These are phyloP conservation scores for Rhadina sibilatrix DNA, from an alignment of 2,113 vertebrate genomes.

Conservation along the genomic window DNA sequence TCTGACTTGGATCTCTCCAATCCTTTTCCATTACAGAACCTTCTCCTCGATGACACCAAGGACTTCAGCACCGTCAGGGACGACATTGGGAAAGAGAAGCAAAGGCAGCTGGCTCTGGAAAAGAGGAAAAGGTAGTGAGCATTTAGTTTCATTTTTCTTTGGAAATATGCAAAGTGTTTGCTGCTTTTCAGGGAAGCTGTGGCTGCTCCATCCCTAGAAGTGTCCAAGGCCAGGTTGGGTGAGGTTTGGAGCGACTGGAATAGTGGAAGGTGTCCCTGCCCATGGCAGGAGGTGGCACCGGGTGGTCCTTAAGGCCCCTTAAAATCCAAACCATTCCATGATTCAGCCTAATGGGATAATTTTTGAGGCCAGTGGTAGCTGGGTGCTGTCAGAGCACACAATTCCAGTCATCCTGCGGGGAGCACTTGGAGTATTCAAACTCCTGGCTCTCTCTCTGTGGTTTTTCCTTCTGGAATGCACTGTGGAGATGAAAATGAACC, in stretches of 20 bases:
- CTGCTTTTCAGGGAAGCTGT: neutral
- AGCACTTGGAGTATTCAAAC: neutral
- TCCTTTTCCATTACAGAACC: constrained; percentile 73
- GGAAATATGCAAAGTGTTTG: neutral
- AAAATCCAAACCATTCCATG: neutral
- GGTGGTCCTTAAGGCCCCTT: neutral
- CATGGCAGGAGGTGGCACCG: no score
- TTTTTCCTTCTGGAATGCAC: neutral
- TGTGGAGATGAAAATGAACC: accelerated
- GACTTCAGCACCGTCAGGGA: constrained; percentile 82
- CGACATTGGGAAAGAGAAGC: constrained; percentile 77
- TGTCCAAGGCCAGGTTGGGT: neutral
- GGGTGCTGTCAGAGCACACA: neutral
- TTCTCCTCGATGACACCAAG: constrained; percentile 81
- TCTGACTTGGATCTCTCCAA: neutral
- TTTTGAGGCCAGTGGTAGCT: neutral
- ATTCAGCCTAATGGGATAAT: neutral
- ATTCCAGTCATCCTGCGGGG: neutral
- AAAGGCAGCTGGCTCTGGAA: constrained; percentile 71
- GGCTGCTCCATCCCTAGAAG: neutral
- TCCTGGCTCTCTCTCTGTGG: neutral
- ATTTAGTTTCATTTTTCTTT: neutral
- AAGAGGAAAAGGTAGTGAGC: constrained; percentile 74
- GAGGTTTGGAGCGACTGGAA: neutral
- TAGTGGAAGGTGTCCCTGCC: neutral